phyloP scores from a whole-genome alignment of 2,888 invertebrate genomes.

The Mesochorus sp. region DNA sequence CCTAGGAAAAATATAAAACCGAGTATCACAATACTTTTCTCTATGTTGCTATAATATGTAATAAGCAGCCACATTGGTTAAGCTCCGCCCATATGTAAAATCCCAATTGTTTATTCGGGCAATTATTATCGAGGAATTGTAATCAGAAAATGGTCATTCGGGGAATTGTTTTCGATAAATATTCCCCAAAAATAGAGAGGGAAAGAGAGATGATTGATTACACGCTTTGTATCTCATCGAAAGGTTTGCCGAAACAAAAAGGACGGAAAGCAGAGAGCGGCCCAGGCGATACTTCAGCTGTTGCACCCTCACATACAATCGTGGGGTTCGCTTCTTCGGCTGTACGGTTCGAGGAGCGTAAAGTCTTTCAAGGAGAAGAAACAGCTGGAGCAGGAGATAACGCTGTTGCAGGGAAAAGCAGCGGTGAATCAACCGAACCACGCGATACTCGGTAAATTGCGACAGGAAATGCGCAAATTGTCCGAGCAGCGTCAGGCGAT shows the following conservation, averaged over 20 bases:
- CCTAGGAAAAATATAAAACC: too few species aligned
- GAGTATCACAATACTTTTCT: too few species aligned
- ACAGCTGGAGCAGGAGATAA: conserved; percentile 95
- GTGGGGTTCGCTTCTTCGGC: conserved; percentile 96
- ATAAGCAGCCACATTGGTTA: too few species aligned
- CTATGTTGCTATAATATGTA: too few species aligned
- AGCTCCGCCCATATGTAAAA: too few species aligned
- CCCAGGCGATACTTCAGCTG: conserved; percentile 94
- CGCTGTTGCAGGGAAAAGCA: conserved; percentile 93
- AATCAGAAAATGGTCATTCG: too few species aligned
- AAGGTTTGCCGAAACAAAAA: conserved; percentile 95
- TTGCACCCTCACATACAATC: conserved; percentile 97
- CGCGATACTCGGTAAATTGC: conserved; percentile 93
- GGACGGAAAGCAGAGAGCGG: conserved; percentile 97
- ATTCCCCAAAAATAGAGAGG: too few species aligned
- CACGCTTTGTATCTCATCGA: too few species aligned
- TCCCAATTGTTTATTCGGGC: too few species aligned
- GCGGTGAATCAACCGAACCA: conserved; percentile 95
- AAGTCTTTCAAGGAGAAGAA: conserved; percentile 96
- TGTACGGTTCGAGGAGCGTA: conserved; percentile 96
- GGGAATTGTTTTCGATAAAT: too few species aligned
- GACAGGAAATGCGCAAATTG: conserved; percentile 91
- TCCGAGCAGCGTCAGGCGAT: conserved; percentile 84
- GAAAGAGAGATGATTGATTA: too few species aligned
- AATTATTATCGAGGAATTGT: too few species aligned